These are phyloP conservation scores for Porites rus DNA, from an alignment of 92 coral and sea anemone species.

Conservation along the genomic window DNA sequence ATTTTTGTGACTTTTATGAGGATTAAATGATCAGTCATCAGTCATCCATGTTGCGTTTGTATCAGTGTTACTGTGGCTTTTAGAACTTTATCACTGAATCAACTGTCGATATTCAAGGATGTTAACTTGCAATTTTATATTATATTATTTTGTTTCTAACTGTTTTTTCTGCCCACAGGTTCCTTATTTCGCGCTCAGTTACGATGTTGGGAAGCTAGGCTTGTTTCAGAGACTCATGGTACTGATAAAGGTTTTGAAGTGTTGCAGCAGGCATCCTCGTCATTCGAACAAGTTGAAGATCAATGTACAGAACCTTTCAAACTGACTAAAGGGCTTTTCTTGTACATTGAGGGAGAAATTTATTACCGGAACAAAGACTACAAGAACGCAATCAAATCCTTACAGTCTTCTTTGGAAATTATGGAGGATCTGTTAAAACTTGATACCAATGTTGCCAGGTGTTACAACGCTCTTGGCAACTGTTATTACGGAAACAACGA, in stretches of 20 bases:
- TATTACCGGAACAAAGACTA: constrained; percentile 15
- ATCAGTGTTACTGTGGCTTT: no score
- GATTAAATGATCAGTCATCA: no score
- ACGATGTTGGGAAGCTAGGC: no score
- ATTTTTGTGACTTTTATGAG: no score
- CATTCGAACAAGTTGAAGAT: constrained; percentile 44
- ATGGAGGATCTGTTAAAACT: constrained; percentile 11
- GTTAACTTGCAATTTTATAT: no score
- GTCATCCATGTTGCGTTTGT: no score
- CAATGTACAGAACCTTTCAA: constrained; percentile 17
- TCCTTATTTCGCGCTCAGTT: background rate
- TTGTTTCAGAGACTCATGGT: constrained; percentile 48
- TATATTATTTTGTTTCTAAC: no score
- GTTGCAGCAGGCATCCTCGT: constrained; percentile 44
- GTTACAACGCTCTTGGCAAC: constrained; percentile 69
- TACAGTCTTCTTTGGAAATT: constrained; percentile 43
- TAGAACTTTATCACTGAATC: no score
- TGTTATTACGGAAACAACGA: constrained; percentile 50
- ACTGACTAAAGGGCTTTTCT: constrained; percentile 29
- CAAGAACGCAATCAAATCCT: constrained; percentile 22
- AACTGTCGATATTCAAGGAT: no score
- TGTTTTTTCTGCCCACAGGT: background rate
- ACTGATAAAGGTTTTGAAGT: constrained; percentile 40
- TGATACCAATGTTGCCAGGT: constrained; percentile 56
- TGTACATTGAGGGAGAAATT: constrained; percentile 41